Conservation (phyloP, 2,113 vertebrate species). For the Serinus canaria region DNA sequence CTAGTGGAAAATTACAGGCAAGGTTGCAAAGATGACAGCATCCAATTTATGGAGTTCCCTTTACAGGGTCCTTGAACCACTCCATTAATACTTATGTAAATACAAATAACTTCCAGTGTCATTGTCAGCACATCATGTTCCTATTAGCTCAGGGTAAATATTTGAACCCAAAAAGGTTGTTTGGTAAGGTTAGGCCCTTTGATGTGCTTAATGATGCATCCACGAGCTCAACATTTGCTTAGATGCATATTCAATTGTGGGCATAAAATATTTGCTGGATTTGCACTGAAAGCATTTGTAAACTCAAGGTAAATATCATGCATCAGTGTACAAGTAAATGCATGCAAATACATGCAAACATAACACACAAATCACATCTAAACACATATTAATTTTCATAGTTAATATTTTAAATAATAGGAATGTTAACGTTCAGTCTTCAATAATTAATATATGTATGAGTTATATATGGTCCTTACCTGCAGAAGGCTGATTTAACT, state of each 20-base stretch:
- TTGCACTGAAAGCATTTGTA: neutral
- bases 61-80: neutral
- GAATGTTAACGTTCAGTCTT: neutral
- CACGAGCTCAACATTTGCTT: neutral
- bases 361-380: neutral
- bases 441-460: neutral
- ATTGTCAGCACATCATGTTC: neutral
- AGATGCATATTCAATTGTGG: neutral
- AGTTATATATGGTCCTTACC: neutral
- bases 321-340: neutral
- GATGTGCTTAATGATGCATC: neutral
- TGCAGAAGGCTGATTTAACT: neutral
- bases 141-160: neutral
- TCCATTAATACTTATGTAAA: neutral
- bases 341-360: neutral
- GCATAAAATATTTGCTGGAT: neutral
- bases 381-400: neutral
- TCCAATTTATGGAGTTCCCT: neutral
- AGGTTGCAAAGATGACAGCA: neutral
- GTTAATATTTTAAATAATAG: neutral
- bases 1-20: neutral
- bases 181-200: neutral
- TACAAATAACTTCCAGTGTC: neutral
- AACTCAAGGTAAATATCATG: neutral
- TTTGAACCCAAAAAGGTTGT: neutral